Evolutionary conservation across 53 echinoderm and acorn worm species (phyloP), one percentile per base, ranked within the genome.

Genomic region (Crossaster papposus): DNA sequence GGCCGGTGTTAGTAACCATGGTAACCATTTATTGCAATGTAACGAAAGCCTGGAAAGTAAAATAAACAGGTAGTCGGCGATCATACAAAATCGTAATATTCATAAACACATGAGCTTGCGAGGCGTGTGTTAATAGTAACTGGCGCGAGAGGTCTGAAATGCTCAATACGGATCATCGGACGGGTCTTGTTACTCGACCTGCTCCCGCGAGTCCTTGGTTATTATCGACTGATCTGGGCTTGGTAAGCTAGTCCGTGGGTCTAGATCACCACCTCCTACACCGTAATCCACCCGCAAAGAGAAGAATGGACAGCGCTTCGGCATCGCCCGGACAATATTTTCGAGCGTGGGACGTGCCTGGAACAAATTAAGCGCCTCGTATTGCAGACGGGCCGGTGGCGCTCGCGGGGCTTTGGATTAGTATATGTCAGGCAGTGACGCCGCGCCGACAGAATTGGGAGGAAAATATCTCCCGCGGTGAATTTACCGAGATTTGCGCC

Each of bases 301-400:
- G 63, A 37, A 87, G 54, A 31, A 34, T 32, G 14, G 10, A 32
- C 22, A 36, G 24, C 34, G 64, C 75, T 37, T 14, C 0, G 78
- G 73, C 75, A 87, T 62, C 77, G 13, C 87, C 77, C 62, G 36
- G 77, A 63, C 87, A 87, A 84, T 58, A 36, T 72, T 84, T 72
- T 84, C 84, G 2, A 63, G 58, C 75, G 86, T 22, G 36, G 37
- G 54, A 33, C 14, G 74, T 53, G 86, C 76, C 62, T 24, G 29
- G 24, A 58, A 33, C 77, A 77, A 53, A 54, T 72, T 52, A 72
- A 84, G 72, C 71, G 84, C 87, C 63, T 87, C 62, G 75, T 36
- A 72, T 73, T 85, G 52, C 85, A 72, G 5, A 14, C 10, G 28
- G 53, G n/a, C n/a, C n/a, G n/a, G 51, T 54, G 30, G 30, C 20